Conservation (phyloP, 2,888 invertebrate species). For the Hydraecia micacea region DNA sequence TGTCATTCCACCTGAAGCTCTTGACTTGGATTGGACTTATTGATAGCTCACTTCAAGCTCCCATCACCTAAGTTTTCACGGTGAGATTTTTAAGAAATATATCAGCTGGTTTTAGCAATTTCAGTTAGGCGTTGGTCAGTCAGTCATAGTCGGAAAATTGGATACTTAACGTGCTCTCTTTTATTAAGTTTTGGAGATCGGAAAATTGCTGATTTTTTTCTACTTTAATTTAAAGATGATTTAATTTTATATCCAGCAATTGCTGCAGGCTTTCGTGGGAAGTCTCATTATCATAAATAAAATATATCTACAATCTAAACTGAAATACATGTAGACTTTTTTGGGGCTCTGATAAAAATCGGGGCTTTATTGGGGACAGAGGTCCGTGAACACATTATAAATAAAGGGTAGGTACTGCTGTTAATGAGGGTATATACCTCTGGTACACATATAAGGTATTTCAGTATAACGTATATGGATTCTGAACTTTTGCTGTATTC, state of each 20-base stretch:
- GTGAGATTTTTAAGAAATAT: not conserved
- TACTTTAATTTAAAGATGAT: constrained; percentile 17
- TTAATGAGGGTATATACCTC: constrained; percentile 21
- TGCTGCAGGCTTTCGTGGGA: constrained; percentile 7
- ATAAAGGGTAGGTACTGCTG: constrained; percentile 18
- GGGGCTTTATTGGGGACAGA: constrained; percentile 10
- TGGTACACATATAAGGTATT: not conserved
- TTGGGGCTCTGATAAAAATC: constrained; percentile 38
- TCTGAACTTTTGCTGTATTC: not conserved
- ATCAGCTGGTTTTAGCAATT: not conserved
- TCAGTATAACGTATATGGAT: not conserved
- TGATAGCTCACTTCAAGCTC: not conserved
- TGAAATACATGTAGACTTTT: constrained; percentile 7
- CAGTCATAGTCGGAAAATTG: not conserved
- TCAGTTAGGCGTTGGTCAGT: not conserved
- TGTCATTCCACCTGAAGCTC: not conserved
- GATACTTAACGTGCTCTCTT: not conserved
- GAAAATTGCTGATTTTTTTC: constrained; percentile 14
- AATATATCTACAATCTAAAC: constrained; percentile 33
- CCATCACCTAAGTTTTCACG: not conserved
- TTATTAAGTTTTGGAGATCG: not conserved
- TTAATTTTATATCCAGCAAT: constrained; percentile 10
- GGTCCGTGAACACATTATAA: constrained; percentile 28
- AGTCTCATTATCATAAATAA: constrained; percentile 42
- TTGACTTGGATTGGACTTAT: not conserved